phyloP scores from a whole-genome alignment of 1,140 invertebrate genomes.

The Oedothorax gibbosus region DNA sequence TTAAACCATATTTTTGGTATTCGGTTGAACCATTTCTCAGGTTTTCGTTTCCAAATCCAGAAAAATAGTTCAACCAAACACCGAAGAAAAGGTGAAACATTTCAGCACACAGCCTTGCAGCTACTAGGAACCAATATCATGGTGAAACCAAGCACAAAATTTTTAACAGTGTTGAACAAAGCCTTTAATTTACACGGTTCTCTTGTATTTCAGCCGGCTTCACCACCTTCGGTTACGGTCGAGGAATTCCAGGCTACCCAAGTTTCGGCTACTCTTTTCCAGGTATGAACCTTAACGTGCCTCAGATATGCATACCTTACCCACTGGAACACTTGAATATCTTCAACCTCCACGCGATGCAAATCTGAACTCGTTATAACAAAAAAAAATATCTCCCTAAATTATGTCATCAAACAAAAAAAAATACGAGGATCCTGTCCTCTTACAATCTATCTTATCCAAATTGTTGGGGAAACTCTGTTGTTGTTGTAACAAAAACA shows the following conservation, averaged over 20 bases:
- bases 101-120: too few species aligned
- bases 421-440: neutral
- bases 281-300: conserved; percentile 83
- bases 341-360: conserved; percentile 64
- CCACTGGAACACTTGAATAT: conserved; percentile 74
- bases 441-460: conserved; percentile 17
- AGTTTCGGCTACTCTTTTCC: conserved; percentile 96
- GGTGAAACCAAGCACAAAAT: too few species aligned
- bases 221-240: conserved; percentile 87
- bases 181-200: neutral
- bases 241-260: conserved; percentile 93
- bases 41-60: too few species aligned
- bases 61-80: too few species aligned
- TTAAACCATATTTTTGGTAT: too few species aligned
- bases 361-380: conserved; percentile 52
- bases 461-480: conserved; percentile 20
- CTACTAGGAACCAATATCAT: too few species aligned
- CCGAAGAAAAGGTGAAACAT: too few species aligned
- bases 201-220: conserved; percentile 77
- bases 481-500: conserved; percentile 5
- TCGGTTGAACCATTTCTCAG: too few species aligned
- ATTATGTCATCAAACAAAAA: neutral
- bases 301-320: conserved; percentile 73
- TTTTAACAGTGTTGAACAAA: too few species aligned
- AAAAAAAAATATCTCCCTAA: conserved; percentile 1